phyloP scores from a whole-genome alignment of 2,888 invertebrate genomes.

The Melinaea marsaeus region DNA sequence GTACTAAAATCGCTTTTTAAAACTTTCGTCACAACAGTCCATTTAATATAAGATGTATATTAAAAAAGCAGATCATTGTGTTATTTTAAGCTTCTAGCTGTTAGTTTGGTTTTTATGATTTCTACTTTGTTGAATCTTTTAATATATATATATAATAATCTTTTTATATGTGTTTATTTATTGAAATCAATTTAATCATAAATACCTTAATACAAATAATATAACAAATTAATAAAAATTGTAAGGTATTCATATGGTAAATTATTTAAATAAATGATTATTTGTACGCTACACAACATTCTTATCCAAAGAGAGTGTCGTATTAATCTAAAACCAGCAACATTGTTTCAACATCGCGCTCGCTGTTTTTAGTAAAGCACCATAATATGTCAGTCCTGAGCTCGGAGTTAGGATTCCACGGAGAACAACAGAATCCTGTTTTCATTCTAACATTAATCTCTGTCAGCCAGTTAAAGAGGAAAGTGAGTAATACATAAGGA shows the following conservation, averaged over 20 bases:
- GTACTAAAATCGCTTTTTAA: not conserved
- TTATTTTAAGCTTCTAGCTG: not conserved
- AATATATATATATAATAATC: not conserved
- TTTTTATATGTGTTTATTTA: too few relatives aligned
- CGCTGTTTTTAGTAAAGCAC: constrained; percentile 5
- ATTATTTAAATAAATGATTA: not conserved
- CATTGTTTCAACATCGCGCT: constrained; percentile 5
- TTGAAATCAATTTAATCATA: too few relatives aligned
- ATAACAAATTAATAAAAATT: too few relatives aligned
- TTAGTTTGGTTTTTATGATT: not conserved
- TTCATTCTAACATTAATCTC: constrained; percentile 5
- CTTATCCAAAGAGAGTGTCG: constrained; percentile 1
- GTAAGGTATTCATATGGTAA: not conserved
- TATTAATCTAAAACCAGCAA: constrained; percentile 8
- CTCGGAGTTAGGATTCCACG: constrained; percentile 6
- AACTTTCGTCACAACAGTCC: not conserved
- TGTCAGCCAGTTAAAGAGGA: constrained; percentile 6
- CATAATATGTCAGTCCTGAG: constrained; percentile 7
- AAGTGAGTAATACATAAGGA: not conserved
- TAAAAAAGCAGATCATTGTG: not conserved
- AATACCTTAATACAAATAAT: too few relatives aligned
- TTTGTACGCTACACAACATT: constrained; percentile 1
- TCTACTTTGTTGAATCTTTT: not conserved
- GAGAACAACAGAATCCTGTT: constrained; percentile 8
- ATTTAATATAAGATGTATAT: constrained; percentile 4